phyloP scores from a whole-genome alignment of 2,888 invertebrate species.

The Euzetes globulus region DNA sequence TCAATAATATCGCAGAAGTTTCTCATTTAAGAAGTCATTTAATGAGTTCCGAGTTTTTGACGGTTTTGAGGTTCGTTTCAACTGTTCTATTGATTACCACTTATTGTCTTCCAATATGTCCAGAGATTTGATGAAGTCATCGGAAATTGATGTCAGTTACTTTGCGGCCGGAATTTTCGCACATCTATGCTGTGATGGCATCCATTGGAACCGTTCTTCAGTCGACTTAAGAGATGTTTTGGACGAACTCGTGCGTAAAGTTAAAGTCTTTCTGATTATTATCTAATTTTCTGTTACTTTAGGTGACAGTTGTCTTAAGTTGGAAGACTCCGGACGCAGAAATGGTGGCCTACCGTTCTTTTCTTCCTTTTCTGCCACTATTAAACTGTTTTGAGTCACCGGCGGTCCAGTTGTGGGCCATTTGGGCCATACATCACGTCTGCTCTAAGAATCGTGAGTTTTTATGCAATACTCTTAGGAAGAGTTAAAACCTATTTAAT shows the following conservation, averaged over 20 bases:
- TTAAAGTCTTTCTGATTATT: background rate
- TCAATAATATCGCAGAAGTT: conserved; percentile 70
- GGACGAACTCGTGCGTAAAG: conserved; percentile 50
- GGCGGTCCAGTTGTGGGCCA: conserved; percentile 66
- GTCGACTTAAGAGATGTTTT: conserved; percentile 48
- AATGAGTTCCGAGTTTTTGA: conserved; percentile 55
- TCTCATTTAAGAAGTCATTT: conserved; percentile 52
- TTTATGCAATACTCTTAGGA: no score
- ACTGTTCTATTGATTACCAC: background rate
- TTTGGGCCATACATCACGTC: conserved; percentile 71
- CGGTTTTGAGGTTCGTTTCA: conserved; percentile 36
- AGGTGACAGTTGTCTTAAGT: conserved; percentile 53
- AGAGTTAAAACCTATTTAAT: no score
- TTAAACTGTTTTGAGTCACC: conserved; percentile 55
- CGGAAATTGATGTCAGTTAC: conserved; percentile 62
- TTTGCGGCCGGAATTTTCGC: conserved; percentile 67
- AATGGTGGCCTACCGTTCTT: conserved; percentile 67
- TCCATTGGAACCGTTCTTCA: conserved; percentile 47
- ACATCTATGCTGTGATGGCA: conserved; percentile 58
- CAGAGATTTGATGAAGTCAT: conserved; percentile 53
- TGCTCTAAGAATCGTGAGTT: conserved; percentile 60
- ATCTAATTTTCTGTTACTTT: conserved; percentile 36
- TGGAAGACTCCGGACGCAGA: conserved; percentile 65
- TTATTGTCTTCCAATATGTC: background rate
- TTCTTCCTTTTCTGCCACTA: conserved; percentile 63